A percentile compares a stretch with the other conserved stretches of the same genome.
Evolutionary conservation across 2,113 vertebrate species (phyloP).

Genomic region (Paralichthys olivaceus): DNA sequence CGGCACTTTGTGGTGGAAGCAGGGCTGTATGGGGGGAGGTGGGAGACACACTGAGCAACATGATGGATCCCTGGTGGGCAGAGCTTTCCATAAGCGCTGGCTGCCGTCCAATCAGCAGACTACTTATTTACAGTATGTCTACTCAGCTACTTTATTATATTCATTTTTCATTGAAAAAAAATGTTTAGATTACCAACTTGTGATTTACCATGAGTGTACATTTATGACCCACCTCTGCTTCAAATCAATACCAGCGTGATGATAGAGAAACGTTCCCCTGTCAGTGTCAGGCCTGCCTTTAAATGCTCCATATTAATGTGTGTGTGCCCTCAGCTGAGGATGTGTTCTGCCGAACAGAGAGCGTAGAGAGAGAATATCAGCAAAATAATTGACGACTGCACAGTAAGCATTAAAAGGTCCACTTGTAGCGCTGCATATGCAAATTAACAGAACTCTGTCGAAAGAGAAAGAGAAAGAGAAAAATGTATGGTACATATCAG

Average conservation of each 20-base stretch:
- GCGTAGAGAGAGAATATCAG: neutral
- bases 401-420: neutral
- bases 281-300: neutral
- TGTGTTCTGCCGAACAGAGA: neutral
- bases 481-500: neutral
- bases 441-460: too few relatives aligned
- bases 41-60: neutral
- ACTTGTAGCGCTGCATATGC: neutral
- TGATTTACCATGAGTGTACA: neutral
- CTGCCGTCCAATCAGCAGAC: neutral
- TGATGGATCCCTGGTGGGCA: conserved; percentile 31
- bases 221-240: neutral
- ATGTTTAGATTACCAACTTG: neutral
- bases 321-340: neutral
- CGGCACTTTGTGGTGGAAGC: conserved; percentile 14
- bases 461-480: too few relatives aligned
- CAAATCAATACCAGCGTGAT: neutral
- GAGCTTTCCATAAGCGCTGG: neutral
- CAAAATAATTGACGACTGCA: neutral
- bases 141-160: neutral
- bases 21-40: neutral
- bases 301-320: too few relatives aligned
- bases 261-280: neutral
- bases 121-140: neutral
- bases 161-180: neutral